These are phyloP conservation scores for Hydrocynus forskahlii DNA, from an alignment of 2,797 vertebrate genomes.

Conservation along the genomic window DNA sequence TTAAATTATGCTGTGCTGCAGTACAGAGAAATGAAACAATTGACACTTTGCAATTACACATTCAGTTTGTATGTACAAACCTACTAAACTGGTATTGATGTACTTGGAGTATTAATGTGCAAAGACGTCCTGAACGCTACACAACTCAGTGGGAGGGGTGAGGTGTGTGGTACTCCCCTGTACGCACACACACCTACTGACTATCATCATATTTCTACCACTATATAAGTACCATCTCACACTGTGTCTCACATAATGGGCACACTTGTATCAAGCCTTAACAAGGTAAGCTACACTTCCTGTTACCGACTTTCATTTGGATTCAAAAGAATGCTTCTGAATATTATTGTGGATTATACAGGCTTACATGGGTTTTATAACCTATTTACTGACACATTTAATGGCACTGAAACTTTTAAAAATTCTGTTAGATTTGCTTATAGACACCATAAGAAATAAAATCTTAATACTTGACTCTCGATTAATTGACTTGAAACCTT, in stretches of 20 bases:
- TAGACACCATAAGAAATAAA: too few species aligned
- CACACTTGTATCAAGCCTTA: slow-evolving; percentile 57
- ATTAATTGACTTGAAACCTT: too few species aligned
- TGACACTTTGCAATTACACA: background rate
- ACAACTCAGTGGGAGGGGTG: slow-evolving; percentile 7
- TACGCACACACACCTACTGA: slow-evolving; percentile 29
- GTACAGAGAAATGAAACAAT: too few species aligned
- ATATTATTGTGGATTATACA: too few species aligned
- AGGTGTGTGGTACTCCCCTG: background rate
- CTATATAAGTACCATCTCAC: slow-evolving; percentile 67
- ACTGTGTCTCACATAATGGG: slow-evolving; percentile 37
- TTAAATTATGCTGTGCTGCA: too few species aligned
- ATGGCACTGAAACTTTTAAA: too few species aligned
- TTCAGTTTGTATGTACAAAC: background rate
- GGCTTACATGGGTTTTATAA: too few species aligned
- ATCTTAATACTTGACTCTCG: too few species aligned
- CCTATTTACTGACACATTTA: too few species aligned
- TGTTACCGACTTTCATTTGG: background rate
- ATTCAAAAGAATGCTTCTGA: background rate
- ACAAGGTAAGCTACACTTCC: slow-evolving; percentile 43
- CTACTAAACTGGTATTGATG: background rate
- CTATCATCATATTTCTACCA: slow-evolving; percentile 34
- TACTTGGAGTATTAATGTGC: background rate
- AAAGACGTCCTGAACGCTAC: background rate
- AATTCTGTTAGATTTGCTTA: too few species aligned